Conservation (phyloP, 2,797 vertebrate species). For the Acomys russatus region DNA sequence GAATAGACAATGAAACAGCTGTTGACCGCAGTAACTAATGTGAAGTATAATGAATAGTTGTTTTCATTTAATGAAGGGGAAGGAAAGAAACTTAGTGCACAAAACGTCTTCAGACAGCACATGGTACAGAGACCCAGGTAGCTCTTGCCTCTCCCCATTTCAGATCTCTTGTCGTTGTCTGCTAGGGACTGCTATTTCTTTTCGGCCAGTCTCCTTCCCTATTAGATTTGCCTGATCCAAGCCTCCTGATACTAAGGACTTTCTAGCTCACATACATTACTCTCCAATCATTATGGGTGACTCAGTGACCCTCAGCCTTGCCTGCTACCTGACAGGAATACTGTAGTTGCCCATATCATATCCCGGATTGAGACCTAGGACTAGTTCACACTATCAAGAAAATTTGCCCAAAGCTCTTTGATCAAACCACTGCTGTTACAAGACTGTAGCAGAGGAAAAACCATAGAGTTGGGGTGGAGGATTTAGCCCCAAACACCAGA, state of each 20-base stretch:
- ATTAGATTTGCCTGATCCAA: background rate
- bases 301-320: background rate
- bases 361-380: background rate
- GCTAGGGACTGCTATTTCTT: background rate
- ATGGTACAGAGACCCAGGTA: background rate
- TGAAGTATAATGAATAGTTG: background rate
- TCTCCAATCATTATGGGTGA: background rate
- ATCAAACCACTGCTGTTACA: background rate
- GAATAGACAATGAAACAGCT: background rate
- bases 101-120: background rate
- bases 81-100: background rate
- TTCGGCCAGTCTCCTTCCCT: background rate
- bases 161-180: no score
- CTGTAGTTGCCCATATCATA: background rate
- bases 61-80: background rate
- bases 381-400: background rate
- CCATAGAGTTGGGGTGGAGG: background rate
- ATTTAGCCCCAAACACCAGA: background rate
- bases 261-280: background rate
- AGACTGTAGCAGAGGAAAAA: background rate
- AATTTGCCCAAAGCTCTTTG: background rate
- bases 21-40: background rate
- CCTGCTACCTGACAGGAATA: background rate
- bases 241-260: background rate
- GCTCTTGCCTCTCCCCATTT: background rate